Percentiles rank a stretch among this genome's conserved stretches.
phyloP scores from a whole-genome alignment of 2,797 vertebrate genomes.

The Rhabdophis nuchalis region DNA sequence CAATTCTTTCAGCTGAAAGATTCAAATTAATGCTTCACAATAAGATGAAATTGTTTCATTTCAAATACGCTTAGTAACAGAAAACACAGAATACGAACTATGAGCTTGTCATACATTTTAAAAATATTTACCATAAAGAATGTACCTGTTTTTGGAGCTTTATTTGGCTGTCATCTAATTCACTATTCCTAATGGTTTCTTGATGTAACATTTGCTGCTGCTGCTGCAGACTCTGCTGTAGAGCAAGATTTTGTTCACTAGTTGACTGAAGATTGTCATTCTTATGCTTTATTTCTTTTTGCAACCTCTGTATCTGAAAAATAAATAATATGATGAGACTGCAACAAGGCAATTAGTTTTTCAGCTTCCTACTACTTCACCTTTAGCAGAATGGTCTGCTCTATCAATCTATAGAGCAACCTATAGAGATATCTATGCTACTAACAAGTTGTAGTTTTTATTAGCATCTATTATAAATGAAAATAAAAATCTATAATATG shows the following conservation, averaged over 20 bases:
- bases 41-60: neutral
- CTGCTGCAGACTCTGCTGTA: constrained; percentile 84
- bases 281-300: constrained; percentile 80
- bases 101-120: neutral
- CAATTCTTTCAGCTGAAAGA: neutral
- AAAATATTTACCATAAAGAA: constrained; percentile 7
- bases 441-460: neutral
- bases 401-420: neutral
- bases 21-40: neutral
- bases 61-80: neutral
- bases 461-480: neutral
- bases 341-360: neutral
- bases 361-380: constrained; percentile 16
- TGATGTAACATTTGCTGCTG: constrained; percentile 90
- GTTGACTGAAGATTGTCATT: constrained; percentile 74
- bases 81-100: neutral
- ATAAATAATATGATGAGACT: constrained; percentile 24
- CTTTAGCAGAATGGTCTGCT: neutral
- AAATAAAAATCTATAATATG: neutral
- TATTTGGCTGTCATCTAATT: constrained; percentile 88
- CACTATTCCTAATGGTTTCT: constrained; percentile 79
- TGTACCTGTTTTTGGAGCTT: constrained; percentile 83
- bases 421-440: neutral
- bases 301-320: constrained; percentile 79
- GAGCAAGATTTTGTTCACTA: constrained; percentile 78